phyloP scores from a whole-genome alignment of 2,113 vertebrate species.

The Heptranchias perlo region DNA sequence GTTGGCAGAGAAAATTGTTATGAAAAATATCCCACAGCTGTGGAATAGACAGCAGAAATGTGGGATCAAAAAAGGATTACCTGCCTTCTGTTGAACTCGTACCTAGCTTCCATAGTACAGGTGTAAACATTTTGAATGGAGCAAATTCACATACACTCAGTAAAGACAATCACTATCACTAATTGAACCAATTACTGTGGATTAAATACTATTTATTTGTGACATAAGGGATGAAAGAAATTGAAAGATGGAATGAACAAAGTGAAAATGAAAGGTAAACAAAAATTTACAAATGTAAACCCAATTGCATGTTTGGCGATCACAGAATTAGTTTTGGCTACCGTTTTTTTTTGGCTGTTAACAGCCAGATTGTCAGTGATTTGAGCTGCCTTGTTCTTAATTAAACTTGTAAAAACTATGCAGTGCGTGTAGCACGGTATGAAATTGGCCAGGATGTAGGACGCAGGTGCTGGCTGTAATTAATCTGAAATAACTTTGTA shows the following conservation, averaged over 20 bases:
- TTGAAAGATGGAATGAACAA: conserved; percentile 23
- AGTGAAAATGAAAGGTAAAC: background rate
- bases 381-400: background rate
- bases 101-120: background rate
- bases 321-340: background rate
- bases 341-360: no score
- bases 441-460: conserved; percentile 22
- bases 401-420: background rate
- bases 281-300: conserved; percentile 2
- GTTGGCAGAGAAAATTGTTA: background rate
- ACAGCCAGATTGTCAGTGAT: no score
- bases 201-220: conserved; percentile 17
- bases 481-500: conserved; percentile 30
- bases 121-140: background rate
- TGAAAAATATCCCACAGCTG: background rate
- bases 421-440: background rate
- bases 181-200: background rate
- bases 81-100: background rate
- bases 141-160: background rate
- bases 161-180: background rate
- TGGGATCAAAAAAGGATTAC: background rate
- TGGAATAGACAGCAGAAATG: background rate
- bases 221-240: background rate
- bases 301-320: background rate
- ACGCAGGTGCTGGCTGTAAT: conserved; percentile 33